These are phyloP conservation scores for Taeniopygia guttata DNA, from an alignment of 2,797 vertebrate genomes.

Conservation along the genomic window DNA sequence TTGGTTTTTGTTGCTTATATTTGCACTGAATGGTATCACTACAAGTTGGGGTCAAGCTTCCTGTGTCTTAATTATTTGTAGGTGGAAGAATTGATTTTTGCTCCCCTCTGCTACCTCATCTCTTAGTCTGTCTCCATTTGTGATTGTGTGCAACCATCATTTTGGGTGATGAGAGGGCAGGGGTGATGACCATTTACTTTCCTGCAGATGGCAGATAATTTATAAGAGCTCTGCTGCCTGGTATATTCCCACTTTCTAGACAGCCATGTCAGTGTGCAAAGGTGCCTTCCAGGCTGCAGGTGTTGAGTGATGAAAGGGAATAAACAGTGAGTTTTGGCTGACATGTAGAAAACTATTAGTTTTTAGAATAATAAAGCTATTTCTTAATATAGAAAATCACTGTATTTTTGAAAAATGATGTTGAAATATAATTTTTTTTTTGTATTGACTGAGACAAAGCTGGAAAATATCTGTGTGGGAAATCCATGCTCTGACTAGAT, in stretches of 20 bases:
- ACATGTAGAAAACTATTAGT: not conserved
- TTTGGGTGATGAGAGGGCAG: slow-evolving; percentile 49
- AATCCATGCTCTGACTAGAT: not conserved
- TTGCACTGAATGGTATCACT: slow-evolving; percentile 13
- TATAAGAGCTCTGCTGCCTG: slow-evolving; percentile 21
- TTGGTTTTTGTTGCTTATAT: slow-evolving; percentile 13
- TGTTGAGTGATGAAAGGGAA: not conserved
- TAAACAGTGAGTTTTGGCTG: not conserved
- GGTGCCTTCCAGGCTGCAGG: slow-evolving; percentile 7
- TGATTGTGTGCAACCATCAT: slow-evolving; percentile 25
- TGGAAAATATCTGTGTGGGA: not conserved
- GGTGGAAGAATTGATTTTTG: slow-evolving; percentile 57
- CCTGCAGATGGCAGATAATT: slow-evolving; percentile 51
- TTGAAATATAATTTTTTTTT: not conserved
- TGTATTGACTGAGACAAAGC: not conserved
- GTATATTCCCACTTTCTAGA: slow-evolving; percentile 12
- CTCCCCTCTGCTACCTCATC: not conserved
- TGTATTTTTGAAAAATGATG: not conserved
- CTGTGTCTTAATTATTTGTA: slow-evolving; percentile 76
- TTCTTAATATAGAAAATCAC: not conserved
- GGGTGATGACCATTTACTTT: slow-evolving; percentile 53
- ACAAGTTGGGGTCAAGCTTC: slow-evolving; percentile 59
- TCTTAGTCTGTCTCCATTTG: slow-evolving; percentile 64
- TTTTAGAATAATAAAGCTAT: not conserved
- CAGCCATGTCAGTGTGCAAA: not conserved